These are phyloP conservation scores for Ruditapes philippinarum DNA, from an alignment of 1,140 invertebrate species.

Conservation along the genomic window DNA sequence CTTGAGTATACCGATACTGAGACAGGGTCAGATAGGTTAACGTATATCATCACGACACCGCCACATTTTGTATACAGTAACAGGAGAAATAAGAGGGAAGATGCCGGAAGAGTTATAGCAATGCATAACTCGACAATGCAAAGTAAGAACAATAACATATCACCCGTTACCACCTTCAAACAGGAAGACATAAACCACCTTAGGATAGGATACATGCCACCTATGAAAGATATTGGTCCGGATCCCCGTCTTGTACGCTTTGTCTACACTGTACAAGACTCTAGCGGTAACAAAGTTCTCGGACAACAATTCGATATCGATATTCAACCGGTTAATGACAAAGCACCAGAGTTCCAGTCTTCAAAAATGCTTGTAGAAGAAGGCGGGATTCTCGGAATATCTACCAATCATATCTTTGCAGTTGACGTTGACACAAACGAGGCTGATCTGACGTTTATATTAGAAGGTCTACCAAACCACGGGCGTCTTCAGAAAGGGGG, in stretches of 20 bases:
- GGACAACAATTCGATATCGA: slow-evolving; percentile 86
- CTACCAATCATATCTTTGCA: slow-evolving; percentile 83
- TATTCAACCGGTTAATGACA: slow-evolving; percentile 86
- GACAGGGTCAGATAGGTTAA: slow-evolving; percentile 81
- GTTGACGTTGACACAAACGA: slow-evolving; percentile 85
- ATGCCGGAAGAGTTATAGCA: slow-evolving; percentile 85
- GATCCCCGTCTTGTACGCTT: slow-evolving; percentile 85
- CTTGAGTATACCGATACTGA: slow-evolving; percentile 86
- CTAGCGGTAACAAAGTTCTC: slow-evolving; percentile 84
- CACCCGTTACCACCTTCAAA: slow-evolving; percentile 81
- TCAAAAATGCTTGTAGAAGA: slow-evolving; percentile 85
- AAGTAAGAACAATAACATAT: slow-evolving; percentile 76
- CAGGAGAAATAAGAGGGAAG: slow-evolving; percentile 74
- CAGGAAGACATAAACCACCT: slow-evolving; percentile 86
- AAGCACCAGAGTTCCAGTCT: slow-evolving; percentile 84
- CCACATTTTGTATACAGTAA: slow-evolving; percentile 85
- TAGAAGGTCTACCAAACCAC: slow-evolving; percentile 83
- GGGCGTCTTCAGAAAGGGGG: slow-evolving; percentile 85
- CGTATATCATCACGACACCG: slow-evolving; percentile 84
- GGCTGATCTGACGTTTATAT: slow-evolving; percentile 83
- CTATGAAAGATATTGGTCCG: slow-evolving; percentile 86
- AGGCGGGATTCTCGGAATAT: slow-evolving; percentile 83
- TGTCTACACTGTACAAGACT: slow-evolving; percentile 86
- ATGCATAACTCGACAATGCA: slow-evolving; percentile 83
- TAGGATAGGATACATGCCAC: slow-evolving; percentile 87